phyloP scores from a whole-genome alignment of 2,113 vertebrate species.

The Gambusia holbrooki region DNA sequence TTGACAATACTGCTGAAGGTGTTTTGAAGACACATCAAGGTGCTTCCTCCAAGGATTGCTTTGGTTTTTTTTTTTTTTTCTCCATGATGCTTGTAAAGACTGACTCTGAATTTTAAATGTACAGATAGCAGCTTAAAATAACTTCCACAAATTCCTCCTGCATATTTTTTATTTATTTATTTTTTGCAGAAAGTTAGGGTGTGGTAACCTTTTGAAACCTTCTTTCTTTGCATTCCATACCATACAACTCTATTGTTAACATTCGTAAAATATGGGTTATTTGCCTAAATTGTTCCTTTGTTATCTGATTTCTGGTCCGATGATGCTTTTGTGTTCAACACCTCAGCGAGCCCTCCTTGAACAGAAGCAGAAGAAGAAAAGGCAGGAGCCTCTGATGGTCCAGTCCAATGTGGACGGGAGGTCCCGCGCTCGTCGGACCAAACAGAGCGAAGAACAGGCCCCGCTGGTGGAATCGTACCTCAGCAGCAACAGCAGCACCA shows the following conservation, averaged over 20 bases:
- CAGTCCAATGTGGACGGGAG: conserved; percentile 94
- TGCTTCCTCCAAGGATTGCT: not conserved
- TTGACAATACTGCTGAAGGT: no score
- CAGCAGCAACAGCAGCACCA: conserved; percentile 94
- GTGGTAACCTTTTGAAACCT: no score
- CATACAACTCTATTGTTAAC: not conserved
- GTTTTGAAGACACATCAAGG: no score
- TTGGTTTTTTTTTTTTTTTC: not conserved
- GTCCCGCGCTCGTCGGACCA: conserved; percentile 87
- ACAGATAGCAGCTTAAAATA: not conserved
- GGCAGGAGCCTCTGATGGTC: conserved; percentile 98
- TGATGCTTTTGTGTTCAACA: conserved; percentile 4
- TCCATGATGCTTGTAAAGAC: not conserved
- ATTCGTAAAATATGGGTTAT: not conserved
- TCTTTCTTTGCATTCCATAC: no score
- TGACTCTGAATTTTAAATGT: not conserved
- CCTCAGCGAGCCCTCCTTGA: conserved; percentile 90
- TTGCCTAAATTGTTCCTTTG: conserved; percentile 9
- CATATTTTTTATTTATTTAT: no score
- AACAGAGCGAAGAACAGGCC: conserved; percentile 95
- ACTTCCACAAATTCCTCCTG: not conserved
- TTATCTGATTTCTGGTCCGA: not conserved
- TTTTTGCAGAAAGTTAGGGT: no score
- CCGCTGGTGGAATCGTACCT: conserved; percentile 96
- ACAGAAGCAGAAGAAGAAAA: conserved; percentile 98